A percentile compares a stretch with the other conserved stretches of the same genome.
phyloP scores from a whole-genome alignment of 2,888 invertebrate genomes.

The Cyclophora albipunctata region DNA sequence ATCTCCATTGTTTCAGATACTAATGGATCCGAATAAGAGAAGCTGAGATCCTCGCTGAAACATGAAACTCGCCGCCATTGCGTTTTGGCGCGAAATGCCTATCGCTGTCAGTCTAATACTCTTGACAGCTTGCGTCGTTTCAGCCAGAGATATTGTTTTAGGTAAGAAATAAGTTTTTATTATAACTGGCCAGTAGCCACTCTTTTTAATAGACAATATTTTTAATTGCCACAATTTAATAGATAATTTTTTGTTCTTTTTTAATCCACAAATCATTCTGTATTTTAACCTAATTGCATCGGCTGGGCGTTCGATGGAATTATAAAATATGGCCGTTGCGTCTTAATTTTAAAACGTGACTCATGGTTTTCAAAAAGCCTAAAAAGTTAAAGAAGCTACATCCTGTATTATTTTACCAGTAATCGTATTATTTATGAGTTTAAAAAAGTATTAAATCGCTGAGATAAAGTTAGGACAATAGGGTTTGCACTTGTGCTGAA shows the following conservation, averaged over 20 bases:
- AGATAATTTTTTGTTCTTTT: no score
- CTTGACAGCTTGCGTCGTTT: conserved; percentile 42
- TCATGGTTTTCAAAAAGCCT: conserved; percentile 5
- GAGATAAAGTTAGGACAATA: conserved; percentile 26
- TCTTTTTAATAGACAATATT: conserved; percentile 9
- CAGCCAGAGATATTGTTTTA: conserved; percentile 59
- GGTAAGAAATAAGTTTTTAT: conserved; percentile 38
- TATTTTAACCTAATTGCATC: no score
- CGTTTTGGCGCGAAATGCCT: conserved; percentile 65
- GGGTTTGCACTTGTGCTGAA: conserved; percentile 22
- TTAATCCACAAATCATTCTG: neutral
- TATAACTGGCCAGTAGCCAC: neutral
- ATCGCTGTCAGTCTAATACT: conserved; percentile 46
- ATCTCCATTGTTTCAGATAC: conserved; percentile 56
- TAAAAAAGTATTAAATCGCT: conserved; percentile 1
- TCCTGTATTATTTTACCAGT: conserved; percentile 4
- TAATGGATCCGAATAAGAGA: conserved; percentile 64
- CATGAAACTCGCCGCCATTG: conserved; percentile 55
- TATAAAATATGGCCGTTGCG: neutral
- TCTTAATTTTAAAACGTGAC: conserved; percentile 7
- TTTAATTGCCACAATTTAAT: neutral
- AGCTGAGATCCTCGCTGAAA: conserved; percentile 51
- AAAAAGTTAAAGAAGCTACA: conserved; percentile 6
- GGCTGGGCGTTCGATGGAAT: neutral
- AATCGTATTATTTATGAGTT: conserved; percentile 2